Conservation (phyloP, 1,140 invertebrate species). For the Drosophila virilis region DNA sequence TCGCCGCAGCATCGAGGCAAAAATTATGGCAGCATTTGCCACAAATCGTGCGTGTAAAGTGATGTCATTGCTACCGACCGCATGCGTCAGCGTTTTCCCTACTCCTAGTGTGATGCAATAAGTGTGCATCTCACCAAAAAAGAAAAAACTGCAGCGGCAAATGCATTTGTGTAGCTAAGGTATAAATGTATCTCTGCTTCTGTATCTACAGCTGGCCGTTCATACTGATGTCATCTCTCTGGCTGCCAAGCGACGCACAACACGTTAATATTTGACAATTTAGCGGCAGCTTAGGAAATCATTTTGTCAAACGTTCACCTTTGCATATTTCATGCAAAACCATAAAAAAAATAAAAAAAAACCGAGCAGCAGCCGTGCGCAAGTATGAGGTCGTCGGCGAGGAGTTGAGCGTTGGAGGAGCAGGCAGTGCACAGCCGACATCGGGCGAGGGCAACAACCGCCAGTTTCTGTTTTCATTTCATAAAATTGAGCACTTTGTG, state of each 20-base stretch:
- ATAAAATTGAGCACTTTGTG: conserved; percentile 79
- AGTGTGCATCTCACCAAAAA: conserved; percentile 17
- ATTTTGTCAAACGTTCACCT: conserved; percentile 61
- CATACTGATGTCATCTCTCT: conserved; percentile 50
- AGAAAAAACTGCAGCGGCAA: not conserved
- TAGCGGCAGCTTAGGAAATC: conserved; percentile 55
- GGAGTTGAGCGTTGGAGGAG: too few species aligned
- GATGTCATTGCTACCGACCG: conserved; percentile 69
- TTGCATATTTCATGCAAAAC: conserved; percentile 66
- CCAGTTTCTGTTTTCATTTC: conserved; percentile 74
- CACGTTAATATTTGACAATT: conserved; percentile 63
- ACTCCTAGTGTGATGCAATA: conserved; percentile 70
- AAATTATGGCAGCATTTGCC: conserved; percentile 81
- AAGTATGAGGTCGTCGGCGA: not conserved
- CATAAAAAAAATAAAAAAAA: conserved; percentile 40
- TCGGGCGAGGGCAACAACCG: conserved; percentile 34
- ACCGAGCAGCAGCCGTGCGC: conserved; percentile 6
- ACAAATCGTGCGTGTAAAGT: conserved; percentile 82
- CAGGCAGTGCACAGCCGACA: too few species aligned
- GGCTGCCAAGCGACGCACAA: not conserved
- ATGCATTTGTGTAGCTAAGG: not conserved
- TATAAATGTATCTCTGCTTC: not conserved
- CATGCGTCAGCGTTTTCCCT: conserved; percentile 73
- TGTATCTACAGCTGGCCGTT: not conserved
- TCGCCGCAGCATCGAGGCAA: conserved; percentile 56